These are phyloP conservation scores for Cyanoramphus novaezelandiae DNA, from an alignment of 2,113 vertebrate genomes.

Conservation along the genomic window DNA sequence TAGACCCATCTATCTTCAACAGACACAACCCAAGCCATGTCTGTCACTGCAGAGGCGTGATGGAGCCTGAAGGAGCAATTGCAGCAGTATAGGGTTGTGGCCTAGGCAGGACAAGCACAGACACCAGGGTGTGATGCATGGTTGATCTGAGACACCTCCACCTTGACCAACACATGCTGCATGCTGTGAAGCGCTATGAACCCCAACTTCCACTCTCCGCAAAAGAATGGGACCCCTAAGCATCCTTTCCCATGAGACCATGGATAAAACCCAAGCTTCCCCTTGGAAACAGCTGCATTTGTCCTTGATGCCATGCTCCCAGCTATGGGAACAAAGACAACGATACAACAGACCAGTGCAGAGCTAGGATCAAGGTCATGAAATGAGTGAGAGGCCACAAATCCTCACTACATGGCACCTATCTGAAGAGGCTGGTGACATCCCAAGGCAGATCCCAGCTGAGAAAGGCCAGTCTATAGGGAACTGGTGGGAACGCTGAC, in stretches of 20 bases:
- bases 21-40: neutral
- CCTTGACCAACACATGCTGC: neutral
- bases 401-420: neutral
- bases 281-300: neutral
- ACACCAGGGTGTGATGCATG: neutral
- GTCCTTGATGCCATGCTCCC: neutral
- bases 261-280: neutral
- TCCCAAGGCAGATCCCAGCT: neutral
- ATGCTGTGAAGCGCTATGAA: accelerated
- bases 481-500: constrained; percentile 2
- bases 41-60: accelerated
- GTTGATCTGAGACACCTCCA: neutral
- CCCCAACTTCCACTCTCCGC: neutral
- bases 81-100: neutral
- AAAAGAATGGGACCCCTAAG: neutral
- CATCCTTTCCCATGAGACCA: neutral
- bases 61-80: neutral
- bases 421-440: constrained; percentile 49
- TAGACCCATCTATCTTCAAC: neutral
- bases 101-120: neutral
- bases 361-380: neutral
- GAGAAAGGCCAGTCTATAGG: constrained; percentile 9
- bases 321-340: neutral
- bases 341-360: neutral
- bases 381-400: neutral